These are phyloP conservation scores for Alligator mississippiensis DNA, from an alignment of 2,113 vertebrate species.

Conservation along the genomic window DNA sequence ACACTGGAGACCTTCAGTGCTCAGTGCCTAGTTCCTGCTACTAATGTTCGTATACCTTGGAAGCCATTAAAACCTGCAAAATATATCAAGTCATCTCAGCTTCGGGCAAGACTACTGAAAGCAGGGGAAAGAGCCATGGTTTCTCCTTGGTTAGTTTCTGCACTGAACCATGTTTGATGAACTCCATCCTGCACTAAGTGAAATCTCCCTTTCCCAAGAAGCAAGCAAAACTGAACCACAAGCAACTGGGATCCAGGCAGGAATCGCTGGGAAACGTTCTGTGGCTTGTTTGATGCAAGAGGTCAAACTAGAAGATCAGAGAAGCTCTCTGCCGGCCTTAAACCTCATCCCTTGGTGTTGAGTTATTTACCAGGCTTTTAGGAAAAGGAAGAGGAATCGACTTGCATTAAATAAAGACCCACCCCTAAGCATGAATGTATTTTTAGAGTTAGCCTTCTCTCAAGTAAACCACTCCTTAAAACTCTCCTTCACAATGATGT, in stretches of 20 bases:
- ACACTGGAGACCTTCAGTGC: background rate
- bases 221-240: background rate
- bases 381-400: background rate
- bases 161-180: background rate
- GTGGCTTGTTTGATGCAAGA: background rate
- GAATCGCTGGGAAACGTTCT: background rate
- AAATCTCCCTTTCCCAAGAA: background rate
- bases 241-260: background rate
- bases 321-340: background rate
- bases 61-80: background rate
- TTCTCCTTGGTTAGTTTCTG: background rate
- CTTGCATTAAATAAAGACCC: background rate
- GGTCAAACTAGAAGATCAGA: background rate
- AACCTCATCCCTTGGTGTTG: background rate
- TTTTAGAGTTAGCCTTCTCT: background rate
- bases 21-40: background rate
- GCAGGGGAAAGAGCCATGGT: background rate
- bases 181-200: background rate
- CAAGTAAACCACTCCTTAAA: background rate
- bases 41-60: background rate
- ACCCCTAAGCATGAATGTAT: background rate
- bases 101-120: background rate
- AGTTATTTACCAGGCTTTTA: background rate
- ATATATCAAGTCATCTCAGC: background rate
- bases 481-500: background rate